Percentiles rank a stretch among this genome's conserved stretches.
Conservation (phyloP, 2,797 vertebrate species). For the Lutra lutra region DNA sequence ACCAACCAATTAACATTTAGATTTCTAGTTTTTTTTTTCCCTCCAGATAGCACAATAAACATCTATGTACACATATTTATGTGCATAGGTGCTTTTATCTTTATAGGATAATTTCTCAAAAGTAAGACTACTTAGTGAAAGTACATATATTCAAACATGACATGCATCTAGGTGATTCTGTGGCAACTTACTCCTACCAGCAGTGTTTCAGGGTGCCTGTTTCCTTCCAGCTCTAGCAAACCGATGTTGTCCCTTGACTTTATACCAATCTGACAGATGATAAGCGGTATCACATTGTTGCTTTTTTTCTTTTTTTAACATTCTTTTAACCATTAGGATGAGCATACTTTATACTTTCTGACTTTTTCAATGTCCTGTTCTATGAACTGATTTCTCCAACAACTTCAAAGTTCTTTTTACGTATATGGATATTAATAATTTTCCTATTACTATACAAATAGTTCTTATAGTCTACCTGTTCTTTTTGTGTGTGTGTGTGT, state of each 20-base stretch:
- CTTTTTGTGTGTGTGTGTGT: too few species aligned
- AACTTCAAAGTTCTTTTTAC: slow-evolving; percentile 21
- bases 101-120: slow-evolving; percentile 21
- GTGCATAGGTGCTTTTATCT: neutral
- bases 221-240: slow-evolving; percentile 23
- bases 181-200: neutral
- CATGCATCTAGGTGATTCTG: neutral
- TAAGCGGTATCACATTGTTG: neutral
- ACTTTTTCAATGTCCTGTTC: neutral
- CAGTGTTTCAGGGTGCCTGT: neutral
- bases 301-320: neutral
- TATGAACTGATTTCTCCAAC: slow-evolving; percentile 19
- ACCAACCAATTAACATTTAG: neutral
- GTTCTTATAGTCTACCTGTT: neutral
- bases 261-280: neutral
- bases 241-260: neutral
- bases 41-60: neutral
- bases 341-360: neutral
- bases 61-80: neutral
- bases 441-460: neutral
- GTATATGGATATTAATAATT: neutral
- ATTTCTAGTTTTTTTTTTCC: neutral
- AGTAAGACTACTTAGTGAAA: neutral
- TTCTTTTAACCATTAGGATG: neutral
- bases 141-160: neutral